Base-by-base conservation (phyloP, 2,113 vertebrate genomes). In the Gasterosteus aculeatus region DNA sequence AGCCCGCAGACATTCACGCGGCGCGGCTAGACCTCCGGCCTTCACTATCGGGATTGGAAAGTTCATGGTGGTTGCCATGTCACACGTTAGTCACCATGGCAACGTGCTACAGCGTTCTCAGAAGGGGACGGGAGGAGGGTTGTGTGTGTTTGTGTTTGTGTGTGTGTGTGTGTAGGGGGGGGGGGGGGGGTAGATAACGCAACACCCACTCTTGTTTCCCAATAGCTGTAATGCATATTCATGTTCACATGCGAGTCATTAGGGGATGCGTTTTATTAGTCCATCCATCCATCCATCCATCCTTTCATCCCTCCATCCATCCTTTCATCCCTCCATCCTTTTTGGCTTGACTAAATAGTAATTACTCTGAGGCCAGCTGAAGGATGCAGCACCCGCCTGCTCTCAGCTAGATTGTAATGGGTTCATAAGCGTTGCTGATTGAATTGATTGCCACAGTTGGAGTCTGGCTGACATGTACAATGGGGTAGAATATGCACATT, bases 371-470 rank as follows among this genome's bases (percentile, higher is more conserved):
- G 86, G 85, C 91, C 91, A 82, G 85, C 83, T 77, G 85, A 84
- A 85, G 87, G 89, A 89, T 90, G 85, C 85, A 69, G 69, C 82
- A 82, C 76, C 82, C 72, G 78, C 82, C 85, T 81, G 86, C 89
- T 88, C 89, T 92, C 90, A 89, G 85, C 88, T 56, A 92, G 90
- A 93, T 89, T 90, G 90, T 92, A 93, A 93, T 93, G 91, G 90
- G 69, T 91, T 92, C 89, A 89, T 93, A 90, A 92, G 89, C 88
- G 47, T 87, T 56, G 88, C 85, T 93, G 91, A 93, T 93, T 92
- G 90, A 92, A 92, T 91, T 93, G 91, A 93, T 93, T 91, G 91
- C 84, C 89, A 85, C 91, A 91, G 91, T 92, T 81, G 88, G 91
- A 90, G 90, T 91, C 89, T 85, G 81, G 81, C 84, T 87, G 84